phyloP scores from a whole-genome alignment of 2,797 vertebrate genomes.

The Urocyon cinereoargenteus region DNA sequence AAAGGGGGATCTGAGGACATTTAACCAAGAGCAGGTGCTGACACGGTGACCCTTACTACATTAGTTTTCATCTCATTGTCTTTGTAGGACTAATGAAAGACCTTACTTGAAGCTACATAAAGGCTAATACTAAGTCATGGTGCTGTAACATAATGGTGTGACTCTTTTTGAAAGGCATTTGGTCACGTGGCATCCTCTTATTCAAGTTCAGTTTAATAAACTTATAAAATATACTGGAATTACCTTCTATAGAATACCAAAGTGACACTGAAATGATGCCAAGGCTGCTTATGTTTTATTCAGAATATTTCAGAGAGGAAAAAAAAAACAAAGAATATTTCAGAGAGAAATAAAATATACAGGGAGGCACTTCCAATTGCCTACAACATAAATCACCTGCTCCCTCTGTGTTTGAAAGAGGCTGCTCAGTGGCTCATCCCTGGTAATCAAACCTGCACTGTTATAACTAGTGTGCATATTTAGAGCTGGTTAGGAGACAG shows the following conservation, averaged over 20 bases:
- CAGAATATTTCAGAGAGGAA: slow-evolving; percentile 9
- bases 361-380: background rate
- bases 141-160: background rate
- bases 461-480: background rate
- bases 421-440: background rate
- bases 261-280: background rate
- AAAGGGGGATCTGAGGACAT: background rate
- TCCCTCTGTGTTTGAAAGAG: background rate
- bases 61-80: background rate
- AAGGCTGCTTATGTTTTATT: background rate
- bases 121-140: background rate
- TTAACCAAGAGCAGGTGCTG: background rate
- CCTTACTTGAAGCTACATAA: background rate
- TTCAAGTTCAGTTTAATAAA: background rate
- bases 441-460: rapidly evolving
- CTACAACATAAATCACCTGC: background rate
- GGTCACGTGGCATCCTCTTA: background rate
- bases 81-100: background rate
- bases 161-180: background rate
- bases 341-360: background rate
- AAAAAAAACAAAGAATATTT: background rate
- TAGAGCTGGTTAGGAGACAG: background rate
- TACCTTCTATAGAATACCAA: background rate
- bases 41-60: background rate
- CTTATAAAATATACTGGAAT: background rate